These are phyloP conservation scores for Morone saxatilis DNA, from an alignment of 2,113 vertebrate species.

Conservation along the genomic window DNA sequence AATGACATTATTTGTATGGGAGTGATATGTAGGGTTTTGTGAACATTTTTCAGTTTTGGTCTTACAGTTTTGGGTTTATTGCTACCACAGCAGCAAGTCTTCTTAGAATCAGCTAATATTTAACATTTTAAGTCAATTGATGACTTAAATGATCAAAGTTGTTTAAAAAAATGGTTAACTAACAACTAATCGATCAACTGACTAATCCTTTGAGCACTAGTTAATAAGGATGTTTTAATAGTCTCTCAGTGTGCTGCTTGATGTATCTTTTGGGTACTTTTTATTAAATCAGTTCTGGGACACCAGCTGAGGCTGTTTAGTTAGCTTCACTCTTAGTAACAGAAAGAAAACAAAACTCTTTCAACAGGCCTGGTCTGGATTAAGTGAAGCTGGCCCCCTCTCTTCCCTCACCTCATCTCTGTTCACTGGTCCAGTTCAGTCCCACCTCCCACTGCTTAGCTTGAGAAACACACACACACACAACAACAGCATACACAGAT, in stretches of 20 bases:
- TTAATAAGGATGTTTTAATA: not conserved
- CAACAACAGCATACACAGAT: constrained; percentile 47
- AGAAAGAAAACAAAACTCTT: constrained; percentile 41
- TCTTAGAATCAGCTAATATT: too few relatives aligned
- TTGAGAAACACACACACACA: constrained; percentile 24
- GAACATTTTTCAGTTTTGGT: not conserved
- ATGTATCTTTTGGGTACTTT: not conserved
- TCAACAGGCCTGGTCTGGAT: constrained; percentile 40
- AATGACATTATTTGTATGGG: too few relatives aligned
- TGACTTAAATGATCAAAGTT: not conserved
- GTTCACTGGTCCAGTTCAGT: constrained; percentile 38
- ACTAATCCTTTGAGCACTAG: not conserved
- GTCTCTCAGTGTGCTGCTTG: not conserved
- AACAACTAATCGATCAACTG: not conserved
- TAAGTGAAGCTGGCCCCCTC: not conserved
- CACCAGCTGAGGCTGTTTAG: not conserved
- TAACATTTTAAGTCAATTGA: not conserved
- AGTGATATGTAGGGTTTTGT: not conserved
- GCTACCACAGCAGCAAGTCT: too few relatives aligned
- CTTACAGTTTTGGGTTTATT: too few relatives aligned
- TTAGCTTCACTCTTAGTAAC: not conserved
- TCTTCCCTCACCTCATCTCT: constrained; percentile 36
- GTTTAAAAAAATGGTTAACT: not conserved
- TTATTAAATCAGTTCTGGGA: not conserved
- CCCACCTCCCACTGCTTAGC: constrained; percentile 34